phyloP scores from a whole-genome alignment of 2,888 invertebrate species.

The Atethmia centrago region DNA sequence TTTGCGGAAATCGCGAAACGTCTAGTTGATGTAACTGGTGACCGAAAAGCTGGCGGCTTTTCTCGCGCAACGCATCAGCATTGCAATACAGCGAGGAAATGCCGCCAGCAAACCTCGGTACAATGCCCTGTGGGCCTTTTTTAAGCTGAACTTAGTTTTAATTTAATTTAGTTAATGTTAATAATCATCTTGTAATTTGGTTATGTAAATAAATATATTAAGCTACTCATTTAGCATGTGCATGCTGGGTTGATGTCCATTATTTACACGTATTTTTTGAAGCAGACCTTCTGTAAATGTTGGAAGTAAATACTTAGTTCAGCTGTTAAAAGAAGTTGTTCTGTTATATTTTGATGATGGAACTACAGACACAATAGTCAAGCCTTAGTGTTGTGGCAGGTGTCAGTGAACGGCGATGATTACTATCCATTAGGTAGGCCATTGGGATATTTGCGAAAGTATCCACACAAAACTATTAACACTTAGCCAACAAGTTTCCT shows the following conservation, averaged over 20 bases:
- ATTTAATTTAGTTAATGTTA: no score
- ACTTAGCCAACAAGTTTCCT: conserved; percentile 33
- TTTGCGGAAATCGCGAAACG: no score
- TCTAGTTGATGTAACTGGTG: no score
- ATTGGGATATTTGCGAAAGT: not conserved
- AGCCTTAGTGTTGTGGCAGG: not conserved
- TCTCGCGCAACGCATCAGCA: no score
- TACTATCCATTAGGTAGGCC: not conserved
- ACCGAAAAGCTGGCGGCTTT: no score
- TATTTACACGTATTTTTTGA: not conserved
- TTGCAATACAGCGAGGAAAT: no score
- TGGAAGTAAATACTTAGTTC: not conserved
- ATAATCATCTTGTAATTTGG: no score
- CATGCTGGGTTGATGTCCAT: not conserved
- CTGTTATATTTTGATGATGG: not conserved
- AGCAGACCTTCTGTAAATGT: not conserved
- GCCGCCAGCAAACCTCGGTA: no score
- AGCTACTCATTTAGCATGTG: not conserved
- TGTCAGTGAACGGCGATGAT: conserved; percentile 2
- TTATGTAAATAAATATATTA: no score
- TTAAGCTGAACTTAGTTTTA: no score
- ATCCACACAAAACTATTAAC: conserved; percentile 30
- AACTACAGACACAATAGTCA: not conserved
- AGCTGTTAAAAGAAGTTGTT: not conserved
- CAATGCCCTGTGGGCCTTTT: no score